Percentiles rank a stretch among this genome's conserved stretches.
Conservation (phyloP, 2,797 vertebrate genomes). For the Enteromius argenteus region DNA sequence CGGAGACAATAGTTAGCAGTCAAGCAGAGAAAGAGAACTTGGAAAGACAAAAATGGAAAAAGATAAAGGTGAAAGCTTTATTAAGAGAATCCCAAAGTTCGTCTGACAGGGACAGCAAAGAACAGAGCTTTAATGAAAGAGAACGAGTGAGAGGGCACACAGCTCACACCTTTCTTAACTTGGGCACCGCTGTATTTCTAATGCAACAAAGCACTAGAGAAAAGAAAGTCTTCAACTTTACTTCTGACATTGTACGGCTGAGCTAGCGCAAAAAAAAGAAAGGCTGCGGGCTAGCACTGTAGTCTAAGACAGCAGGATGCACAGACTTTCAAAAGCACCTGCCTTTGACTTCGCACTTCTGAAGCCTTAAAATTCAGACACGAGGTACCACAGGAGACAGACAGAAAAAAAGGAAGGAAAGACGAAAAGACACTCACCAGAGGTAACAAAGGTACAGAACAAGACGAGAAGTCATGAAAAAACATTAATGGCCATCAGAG, state of each 20-base stretch:
- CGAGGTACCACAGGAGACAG: slow-evolving; percentile 30
- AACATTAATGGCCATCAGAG: slow-evolving; percentile 56
- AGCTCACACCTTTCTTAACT: slow-evolving; percentile 27
- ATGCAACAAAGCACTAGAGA: slow-evolving; percentile 30
- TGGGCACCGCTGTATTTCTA: slow-evolving; percentile 1
- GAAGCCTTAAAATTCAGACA: slow-evolving; percentile 43
- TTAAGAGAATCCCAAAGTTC: slow-evolving; percentile 11
- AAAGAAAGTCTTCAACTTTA: slow-evolving; percentile 39
- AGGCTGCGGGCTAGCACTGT: slow-evolving; percentile 26
- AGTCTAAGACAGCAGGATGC: slow-evolving; percentile 43
- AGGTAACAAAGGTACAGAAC: slow-evolving; percentile 50
- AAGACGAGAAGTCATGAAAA: slow-evolving; percentile 45
- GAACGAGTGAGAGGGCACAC: not conserved
- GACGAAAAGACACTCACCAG: slow-evolving; percentile 38
- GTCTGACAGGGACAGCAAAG: slow-evolving; percentile 17
- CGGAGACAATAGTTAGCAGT: slow-evolving; percentile 26
- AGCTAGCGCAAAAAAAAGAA: slow-evolving; percentile 28
- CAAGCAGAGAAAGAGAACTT: slow-evolving; percentile 18
- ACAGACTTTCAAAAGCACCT: slow-evolving; percentile 28
- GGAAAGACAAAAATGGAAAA: slow-evolving; percentile 16
- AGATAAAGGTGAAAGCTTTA: slow-evolving; percentile 17
- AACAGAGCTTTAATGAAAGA: slow-evolving; percentile 39
- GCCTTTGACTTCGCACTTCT: slow-evolving; percentile 47
- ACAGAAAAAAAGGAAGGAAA: slow-evolving; percentile 29
- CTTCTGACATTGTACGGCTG: slow-evolving; percentile 28